Percentiles rank a stretch among this genome's conserved stretches.
Conservation (phyloP, 2,797 vertebrate species). For the Eutrigla gurnardus region DNA sequence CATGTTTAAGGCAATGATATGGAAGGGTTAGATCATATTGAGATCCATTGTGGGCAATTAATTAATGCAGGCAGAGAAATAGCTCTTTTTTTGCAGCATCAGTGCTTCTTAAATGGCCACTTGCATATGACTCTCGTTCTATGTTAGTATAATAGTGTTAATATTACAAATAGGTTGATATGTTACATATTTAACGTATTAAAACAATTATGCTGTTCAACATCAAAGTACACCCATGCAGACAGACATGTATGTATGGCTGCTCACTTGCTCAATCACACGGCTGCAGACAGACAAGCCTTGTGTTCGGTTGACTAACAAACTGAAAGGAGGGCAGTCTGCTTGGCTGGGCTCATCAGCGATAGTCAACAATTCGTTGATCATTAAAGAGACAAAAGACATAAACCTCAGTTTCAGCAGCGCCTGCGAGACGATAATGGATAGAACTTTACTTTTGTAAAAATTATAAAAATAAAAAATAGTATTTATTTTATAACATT, state of each 20-base stretch:
- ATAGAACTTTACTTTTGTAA: background rate
- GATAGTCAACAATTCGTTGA: slow-evolving; percentile 55
- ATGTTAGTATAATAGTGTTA: no score
- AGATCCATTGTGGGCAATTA: background rate
- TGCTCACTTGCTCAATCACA: slow-evolving; percentile 38
- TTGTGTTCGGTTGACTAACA: slow-evolving; percentile 65
- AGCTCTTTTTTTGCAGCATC: background rate
- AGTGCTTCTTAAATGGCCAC: background rate
- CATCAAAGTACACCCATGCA: slow-evolving; percentile 11
- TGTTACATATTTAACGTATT: background rate
- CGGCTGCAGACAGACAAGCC: slow-evolving; percentile 55
- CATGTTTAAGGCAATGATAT: background rate
- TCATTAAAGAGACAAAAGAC: slow-evolving; percentile 52
- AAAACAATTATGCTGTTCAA: slow-evolving; percentile 1
- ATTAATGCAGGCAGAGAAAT: background rate
- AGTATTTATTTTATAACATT: background rate
- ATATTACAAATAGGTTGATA: no score
- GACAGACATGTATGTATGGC: slow-evolving; percentile 30
- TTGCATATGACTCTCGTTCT: background rate
- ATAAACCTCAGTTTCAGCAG: slow-evolving; percentile 4
- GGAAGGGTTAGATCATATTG: background rate
- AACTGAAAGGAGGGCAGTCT: slow-evolving; percentile 64
- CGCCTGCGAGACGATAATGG: background rate
- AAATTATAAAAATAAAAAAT: background rate
- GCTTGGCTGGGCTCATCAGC: slow-evolving; percentile 63